Conservation (phyloP, 2,888 invertebrate genomes). For the Exocentrus adspersus region DNA sequence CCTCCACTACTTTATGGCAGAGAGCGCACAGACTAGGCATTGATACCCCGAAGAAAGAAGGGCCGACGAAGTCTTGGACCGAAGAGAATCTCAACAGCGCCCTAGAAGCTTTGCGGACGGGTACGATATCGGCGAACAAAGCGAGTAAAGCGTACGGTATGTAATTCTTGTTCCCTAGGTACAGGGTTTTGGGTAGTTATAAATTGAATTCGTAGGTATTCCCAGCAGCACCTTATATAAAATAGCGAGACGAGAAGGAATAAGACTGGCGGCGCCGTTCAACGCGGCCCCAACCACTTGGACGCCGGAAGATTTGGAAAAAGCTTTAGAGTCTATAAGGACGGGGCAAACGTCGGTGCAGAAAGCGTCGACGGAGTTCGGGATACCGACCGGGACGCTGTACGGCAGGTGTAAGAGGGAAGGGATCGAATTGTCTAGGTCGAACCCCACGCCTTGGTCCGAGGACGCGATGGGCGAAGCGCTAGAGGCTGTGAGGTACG, state of each 20-base stretch:
- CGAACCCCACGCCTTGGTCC: slow-evolving; percentile 94
- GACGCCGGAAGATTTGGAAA: slow-evolving; percentile 85
- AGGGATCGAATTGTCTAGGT: slow-evolving; percentile 87
- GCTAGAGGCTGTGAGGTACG: slow-evolving; percentile 85
- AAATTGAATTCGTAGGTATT: slow-evolving; percentile 68
- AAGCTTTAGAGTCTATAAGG: slow-evolving; percentile 84
- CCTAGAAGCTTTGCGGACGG: slow-evolving; percentile 82
- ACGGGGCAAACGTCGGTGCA: slow-evolving; percentile 85
- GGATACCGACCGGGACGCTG: slow-evolving; percentile 88
- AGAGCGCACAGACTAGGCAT: slow-evolving; percentile 88
- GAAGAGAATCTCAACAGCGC: slow-evolving; percentile 85
- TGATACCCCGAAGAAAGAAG: slow-evolving; percentile 91
- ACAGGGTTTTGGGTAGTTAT: background rate
- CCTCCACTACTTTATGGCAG: slow-evolving; percentile 92
- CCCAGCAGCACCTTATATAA: slow-evolving; percentile 92
- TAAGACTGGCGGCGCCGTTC: slow-evolving; percentile 88
- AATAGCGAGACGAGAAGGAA: slow-evolving; percentile 89
- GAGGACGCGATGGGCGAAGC: slow-evolving; percentile 93
- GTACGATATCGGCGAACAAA: slow-evolving; percentile 89
- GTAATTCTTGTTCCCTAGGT: slow-evolving; percentile 8
- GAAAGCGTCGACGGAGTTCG: slow-evolving; percentile 85
- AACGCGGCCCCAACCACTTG: slow-evolving; percentile 90
- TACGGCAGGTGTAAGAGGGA: slow-evolving; percentile 91
- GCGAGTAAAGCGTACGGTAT: slow-evolving; percentile 88
- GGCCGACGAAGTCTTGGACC: slow-evolving; percentile 87